Evolutionary conservation across 2,113 vertebrate genomes (phyloP).

Genomic region (Thamnophis sirtalis): DNA sequence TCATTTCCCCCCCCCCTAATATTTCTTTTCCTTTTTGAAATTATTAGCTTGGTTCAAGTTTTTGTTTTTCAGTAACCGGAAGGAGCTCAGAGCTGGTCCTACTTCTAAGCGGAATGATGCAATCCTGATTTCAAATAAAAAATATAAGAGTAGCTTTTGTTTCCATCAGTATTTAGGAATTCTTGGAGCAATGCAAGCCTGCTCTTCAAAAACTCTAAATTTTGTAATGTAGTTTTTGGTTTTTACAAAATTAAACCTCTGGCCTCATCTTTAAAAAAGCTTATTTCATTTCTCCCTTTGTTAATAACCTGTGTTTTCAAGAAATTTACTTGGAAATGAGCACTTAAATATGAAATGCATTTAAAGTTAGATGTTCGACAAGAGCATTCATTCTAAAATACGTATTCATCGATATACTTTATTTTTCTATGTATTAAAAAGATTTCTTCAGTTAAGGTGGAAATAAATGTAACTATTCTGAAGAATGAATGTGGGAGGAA

Average conservation of each 20-base stretch:
- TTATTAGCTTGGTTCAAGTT: neutral
- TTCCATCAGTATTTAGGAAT: neutral
- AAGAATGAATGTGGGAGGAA: neutral
- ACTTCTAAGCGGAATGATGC: neutral
- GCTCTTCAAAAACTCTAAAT: neutral
- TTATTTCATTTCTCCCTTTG: neutral
- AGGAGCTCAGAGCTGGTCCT: neutral
- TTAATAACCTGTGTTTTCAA: neutral
- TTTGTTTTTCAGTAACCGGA: too few relatives aligned
- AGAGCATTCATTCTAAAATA: neutral
- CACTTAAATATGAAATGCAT: neutral
- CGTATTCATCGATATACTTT: neutral
- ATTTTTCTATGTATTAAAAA: neutral
- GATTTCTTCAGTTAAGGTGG: neutral
- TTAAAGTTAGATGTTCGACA: neutral
- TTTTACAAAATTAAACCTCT: neutral
- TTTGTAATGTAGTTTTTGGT: neutral
- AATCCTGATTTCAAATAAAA: neutral
- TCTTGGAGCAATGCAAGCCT: neutral
- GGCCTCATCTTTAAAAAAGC: neutral
- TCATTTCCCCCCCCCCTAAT: neutral
- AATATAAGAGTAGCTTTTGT: neutral
- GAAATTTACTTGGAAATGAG: neutral
- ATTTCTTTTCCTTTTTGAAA: neutral
- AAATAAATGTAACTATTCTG: neutral